Base-by-base conservation (phyloP, 2,113 vertebrate genomes). In the Nettapus auritus region DNA sequence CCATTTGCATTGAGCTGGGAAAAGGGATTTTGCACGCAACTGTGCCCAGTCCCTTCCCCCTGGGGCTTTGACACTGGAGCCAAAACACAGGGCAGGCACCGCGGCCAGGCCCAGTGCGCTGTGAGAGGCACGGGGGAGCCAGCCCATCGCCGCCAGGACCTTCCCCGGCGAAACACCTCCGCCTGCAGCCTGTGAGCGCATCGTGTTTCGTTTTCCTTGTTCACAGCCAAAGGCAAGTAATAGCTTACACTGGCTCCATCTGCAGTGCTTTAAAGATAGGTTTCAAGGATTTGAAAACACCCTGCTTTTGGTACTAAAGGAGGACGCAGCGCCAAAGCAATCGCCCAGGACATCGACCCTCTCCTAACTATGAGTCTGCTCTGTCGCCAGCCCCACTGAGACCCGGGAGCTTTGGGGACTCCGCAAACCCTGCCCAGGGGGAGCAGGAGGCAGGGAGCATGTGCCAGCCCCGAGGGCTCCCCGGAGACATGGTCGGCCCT, bases 361-460 rank as follows among this genome's bases (percentile, higher is more conserved):
- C 40, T 34, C 36, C 60, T 28, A 63, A 64, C 36, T 11, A 21
- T 13, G 60, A 38, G 68, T 68, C 77, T 46, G 56, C 83, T 56
- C 14, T 15, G 2, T 1, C 33, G 8, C 34, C 67, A 76, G 62
- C 79, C 50, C 78, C 36, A 2, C 1, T 0, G 16, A 17, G 42
- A 40, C 29, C 48, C 26, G 9, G 42, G 13, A 28, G 52, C 53
- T 56, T 31, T 25, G 28, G 53, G 53, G 53, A 18, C 53, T 29
- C 53, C 9, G 8, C 53, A 16, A 31, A 9, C 53, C 62, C 38
- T 28, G 26, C 52, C 52, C 52, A 55, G 28, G 62, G 34, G 36
- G 36, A 64, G 38, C 7, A 3, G 26, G 50, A 52, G 50, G 50
- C 50, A 52, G 62, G 38, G 26, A 38, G 10, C 26, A 16, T 2